Percentiles rank a stretch among this genome's conserved stretches.
Conservation (phyloP, 2,888 invertebrate genomes). For the Tortrix viridana region DNA sequence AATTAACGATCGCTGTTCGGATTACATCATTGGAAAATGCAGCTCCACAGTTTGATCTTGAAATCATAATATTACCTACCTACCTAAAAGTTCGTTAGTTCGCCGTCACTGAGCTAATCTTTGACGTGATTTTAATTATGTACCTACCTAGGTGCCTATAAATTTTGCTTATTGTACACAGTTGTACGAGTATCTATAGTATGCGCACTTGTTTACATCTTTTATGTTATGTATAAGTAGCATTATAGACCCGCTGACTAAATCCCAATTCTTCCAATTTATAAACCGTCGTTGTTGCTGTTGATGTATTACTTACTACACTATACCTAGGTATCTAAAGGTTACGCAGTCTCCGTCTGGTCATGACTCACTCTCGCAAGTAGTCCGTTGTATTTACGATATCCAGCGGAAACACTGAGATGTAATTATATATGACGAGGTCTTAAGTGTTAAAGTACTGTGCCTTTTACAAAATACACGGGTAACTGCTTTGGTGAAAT, state of each 20-base stretch:
- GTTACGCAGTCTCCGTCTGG: constrained; percentile 54
- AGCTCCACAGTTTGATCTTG: constrained; percentile 47
- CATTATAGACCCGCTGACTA: constrained; percentile 16
- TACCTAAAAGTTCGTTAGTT: constrained; percentile 14
- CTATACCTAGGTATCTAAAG: constrained; percentile 50
- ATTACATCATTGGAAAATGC: constrained; percentile 58
- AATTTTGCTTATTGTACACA: not conserved
- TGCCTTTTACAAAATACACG: constrained; percentile 30
- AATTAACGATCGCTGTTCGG: constrained; percentile 51
- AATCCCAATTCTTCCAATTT: constrained; percentile 23
- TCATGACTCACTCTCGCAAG: constrained; percentile 64
- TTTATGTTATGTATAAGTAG: not conserved
- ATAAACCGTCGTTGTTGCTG: constrained; percentile 14
- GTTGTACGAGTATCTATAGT: not conserved
- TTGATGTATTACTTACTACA: constrained; percentile 2
- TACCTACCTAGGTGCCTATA: not conserved
- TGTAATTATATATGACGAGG: constrained; percentile 48
- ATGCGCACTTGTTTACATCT: constrained; percentile 19
- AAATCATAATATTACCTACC: constrained; percentile 45
- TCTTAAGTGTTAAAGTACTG: constrained; percentile 38
- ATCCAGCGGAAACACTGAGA: constrained; percentile 60
- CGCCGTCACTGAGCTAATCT: constrained; percentile 41
- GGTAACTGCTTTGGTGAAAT: constrained; percentile 26
- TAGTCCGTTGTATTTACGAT: constrained; percentile 58
- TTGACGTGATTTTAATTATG: constrained; percentile 43